Conservation (phyloP, 2,113 vertebrate genomes). For the Micronycteris hirsuta region DNA sequence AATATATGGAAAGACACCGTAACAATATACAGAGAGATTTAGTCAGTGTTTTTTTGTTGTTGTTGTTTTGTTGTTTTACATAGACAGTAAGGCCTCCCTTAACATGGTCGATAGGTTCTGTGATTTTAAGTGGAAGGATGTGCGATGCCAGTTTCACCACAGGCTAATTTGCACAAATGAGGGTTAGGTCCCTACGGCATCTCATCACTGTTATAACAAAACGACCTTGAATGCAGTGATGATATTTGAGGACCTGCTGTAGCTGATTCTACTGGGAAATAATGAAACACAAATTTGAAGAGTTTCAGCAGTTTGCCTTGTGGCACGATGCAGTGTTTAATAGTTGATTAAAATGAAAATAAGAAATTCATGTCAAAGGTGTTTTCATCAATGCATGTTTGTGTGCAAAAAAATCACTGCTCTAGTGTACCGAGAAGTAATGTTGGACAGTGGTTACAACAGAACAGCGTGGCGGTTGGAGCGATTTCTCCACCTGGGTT, state of each 20-base stretch:
- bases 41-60: neutral
- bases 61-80: too few relatives aligned
- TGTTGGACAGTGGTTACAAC: too few relatives aligned
- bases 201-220: neutral
- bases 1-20: neutral
- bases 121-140: neutral
- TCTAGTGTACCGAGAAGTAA: neutral
- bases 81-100: neutral
- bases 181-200: neutral
- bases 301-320: neutral
- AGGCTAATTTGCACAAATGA: neutral
- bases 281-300: neutral
- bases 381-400: neutral
- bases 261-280: neutral
- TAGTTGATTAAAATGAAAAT: slow-evolving; percentile 29
- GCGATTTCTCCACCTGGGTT: neutral
- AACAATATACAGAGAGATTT: neutral
- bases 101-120: neutral
- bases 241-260: neutral
- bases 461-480: neutral
- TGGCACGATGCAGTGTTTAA: neutral
- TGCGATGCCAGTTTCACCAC: neutral
- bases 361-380: neutral
- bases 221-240: neutral
- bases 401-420: neutral